phyloP scores from a whole-genome alignment of 2,888 invertebrate species.

The Agonopterix arenella region DNA sequence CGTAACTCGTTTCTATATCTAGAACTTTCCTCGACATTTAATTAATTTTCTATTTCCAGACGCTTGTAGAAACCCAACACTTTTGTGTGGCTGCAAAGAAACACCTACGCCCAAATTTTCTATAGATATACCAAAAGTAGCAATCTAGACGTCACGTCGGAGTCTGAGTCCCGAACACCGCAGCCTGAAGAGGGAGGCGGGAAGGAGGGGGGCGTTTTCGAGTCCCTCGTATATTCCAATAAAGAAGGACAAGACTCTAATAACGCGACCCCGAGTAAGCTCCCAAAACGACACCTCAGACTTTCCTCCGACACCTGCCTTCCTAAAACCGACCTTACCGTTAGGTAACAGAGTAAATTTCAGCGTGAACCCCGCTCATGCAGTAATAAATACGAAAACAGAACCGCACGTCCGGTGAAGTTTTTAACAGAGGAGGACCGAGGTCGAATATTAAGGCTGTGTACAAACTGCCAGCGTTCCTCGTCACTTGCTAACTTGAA shows the following conservation, averaged over 20 bases:
- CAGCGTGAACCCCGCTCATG: conserved; percentile 6
- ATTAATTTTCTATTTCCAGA: too few species aligned
- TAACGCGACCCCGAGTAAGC: conserved; percentile 60
- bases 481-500: too few species aligned
- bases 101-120: conserved; percentile 1
- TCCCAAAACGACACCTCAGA: conserved; percentile 61
- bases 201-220: conserved; percentile 18
- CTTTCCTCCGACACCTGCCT: conserved; percentile 20
- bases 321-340: conserved; percentile 27
- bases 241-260: conserved; percentile 65
- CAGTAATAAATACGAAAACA: conserved; percentile 55
- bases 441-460: conserved; percentile 45
- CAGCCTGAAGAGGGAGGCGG: conserved; percentile 10
- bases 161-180: conserved; percentile 9
- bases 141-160: conserved; percentile 2
- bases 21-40: too few species aligned
- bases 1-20: too few species aligned
- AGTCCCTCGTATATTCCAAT: conserved; percentile 59
- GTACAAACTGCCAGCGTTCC: not conserved
- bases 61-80: too few species aligned
- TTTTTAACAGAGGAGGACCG: conserved; percentile 49
- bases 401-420: conserved; percentile 54
- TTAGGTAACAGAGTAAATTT: conserved; percentile 17
- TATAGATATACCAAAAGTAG: not conserved
- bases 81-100: not conserved